Evolutionary conservation across 2,888 invertebrate species (phyloP).

Genomic region (Chrysolina americana): DNA sequence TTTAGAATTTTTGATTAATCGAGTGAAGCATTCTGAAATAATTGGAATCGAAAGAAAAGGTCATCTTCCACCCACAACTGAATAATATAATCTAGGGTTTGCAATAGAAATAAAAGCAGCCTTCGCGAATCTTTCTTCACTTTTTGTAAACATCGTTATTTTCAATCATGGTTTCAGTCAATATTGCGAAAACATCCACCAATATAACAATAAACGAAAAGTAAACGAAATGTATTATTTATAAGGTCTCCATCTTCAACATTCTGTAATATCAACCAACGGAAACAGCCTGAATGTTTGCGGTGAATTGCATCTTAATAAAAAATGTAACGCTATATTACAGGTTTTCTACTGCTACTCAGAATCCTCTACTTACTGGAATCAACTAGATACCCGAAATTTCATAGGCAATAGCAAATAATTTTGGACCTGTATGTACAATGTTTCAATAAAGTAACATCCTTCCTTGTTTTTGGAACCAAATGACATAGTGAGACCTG

Average conservation of each 20-base stretch:
- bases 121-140: no score
- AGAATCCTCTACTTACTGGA: slow-evolving; percentile 46
- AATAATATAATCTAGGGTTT: no score
- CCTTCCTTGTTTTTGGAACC: not conserved
- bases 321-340: slow-evolving; percentile 48
- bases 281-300: slow-evolving; percentile 32
- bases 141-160: no score
- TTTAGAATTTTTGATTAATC: no score
- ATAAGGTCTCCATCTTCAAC: not conserved
- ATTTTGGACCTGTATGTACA: slow-evolving; percentile 27
- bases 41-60: no score
- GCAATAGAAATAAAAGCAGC: no score
- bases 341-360: slow-evolving; percentile 49
- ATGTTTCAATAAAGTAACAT: slow-evolving; percentile 1
- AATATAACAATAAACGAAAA: no score
- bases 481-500: slow-evolving; percentile 12
- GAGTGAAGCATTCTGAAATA: no score
- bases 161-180: no score
- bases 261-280: slow-evolving; percentile 5
- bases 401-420: slow-evolving; percentile 42
- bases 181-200: no score
- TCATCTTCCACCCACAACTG: no score
- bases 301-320: slow-evolving; percentile 23
- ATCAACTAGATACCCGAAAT: slow-evolving; percentile 45
- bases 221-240: no score